Evolutionary conservation across 1,140 invertebrate genomes (phyloP).

Genomic region (Papilio machaon): DNA sequence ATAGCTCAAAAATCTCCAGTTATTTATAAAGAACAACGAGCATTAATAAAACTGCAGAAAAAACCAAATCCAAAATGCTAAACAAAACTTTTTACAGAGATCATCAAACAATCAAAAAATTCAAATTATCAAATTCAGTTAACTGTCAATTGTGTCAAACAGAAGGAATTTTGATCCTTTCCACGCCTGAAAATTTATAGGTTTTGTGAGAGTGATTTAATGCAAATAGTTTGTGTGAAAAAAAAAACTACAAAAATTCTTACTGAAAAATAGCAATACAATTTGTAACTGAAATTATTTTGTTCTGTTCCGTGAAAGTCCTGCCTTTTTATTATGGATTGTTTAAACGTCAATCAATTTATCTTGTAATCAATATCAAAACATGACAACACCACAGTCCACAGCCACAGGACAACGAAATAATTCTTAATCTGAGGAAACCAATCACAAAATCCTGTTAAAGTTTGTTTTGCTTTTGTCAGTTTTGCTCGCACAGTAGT

Average conservation of each 20-base stretch:
- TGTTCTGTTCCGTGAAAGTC: too few relatives aligned
- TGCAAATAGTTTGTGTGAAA: too few relatives aligned
- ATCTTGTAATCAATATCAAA: neutral
- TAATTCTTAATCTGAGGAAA: too few relatives aligned
- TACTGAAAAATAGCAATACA: neutral
- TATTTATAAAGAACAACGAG: neutral
- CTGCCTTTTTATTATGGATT: too few relatives aligned
- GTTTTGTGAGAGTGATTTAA: neutral
- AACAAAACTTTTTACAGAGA: neutral
- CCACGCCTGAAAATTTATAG: neutral
- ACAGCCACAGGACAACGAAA: too few relatives aligned
- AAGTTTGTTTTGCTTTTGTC: neutral
- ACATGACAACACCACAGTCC: neutral
- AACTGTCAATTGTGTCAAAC: slow-evolving; percentile 20
- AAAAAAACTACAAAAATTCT: neutral
- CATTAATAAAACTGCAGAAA: neutral
- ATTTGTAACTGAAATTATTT: too few relatives aligned
- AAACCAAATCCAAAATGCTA: neutral
- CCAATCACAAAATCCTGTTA: neutral
- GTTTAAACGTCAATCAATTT: too few relatives aligned
- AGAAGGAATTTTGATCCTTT: neutral
- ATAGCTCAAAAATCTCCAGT: neutral
- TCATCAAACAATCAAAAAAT: slow-evolving; percentile 10
- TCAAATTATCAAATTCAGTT: slow-evolving; percentile 15
- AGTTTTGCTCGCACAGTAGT: slow-evolving; percentile 31